A percentile compares a stretch with the other conserved stretches of the same genome.
Evolutionary conservation across 2,888 invertebrate genomes (phyloP).

Genomic region (Hydriomena furcata): DNA sequence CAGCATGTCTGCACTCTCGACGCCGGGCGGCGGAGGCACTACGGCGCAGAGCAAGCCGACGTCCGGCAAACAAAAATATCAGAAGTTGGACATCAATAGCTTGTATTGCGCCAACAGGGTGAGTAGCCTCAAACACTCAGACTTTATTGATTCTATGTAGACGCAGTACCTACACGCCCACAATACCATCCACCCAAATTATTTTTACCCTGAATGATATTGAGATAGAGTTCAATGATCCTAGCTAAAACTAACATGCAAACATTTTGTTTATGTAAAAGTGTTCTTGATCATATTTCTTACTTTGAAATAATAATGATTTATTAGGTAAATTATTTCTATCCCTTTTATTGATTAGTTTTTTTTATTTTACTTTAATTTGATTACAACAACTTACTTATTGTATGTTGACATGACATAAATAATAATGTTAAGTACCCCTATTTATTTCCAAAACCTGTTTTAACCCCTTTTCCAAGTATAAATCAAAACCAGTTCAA

Average conservation of each 20-base stretch:
- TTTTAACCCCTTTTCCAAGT: neutral
- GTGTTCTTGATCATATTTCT: neutral
- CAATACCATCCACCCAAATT: conserved; percentile 1
- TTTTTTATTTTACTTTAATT: too few relatives aligned
- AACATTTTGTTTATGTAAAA: neutral
- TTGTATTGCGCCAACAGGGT: conserved; percentile 95
- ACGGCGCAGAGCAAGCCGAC: conserved; percentile 83
- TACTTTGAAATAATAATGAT: neutral
- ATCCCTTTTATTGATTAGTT: too few relatives aligned
- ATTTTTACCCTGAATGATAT: conserved; percentile 12
- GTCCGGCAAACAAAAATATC: conserved; percentile 96
- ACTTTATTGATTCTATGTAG: conserved; percentile 12
- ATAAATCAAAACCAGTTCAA: neutral
- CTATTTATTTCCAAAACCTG: neutral
- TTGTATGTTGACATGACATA: neutral
- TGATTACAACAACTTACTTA: too few relatives aligned
- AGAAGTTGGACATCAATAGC: conserved; percentile 98
- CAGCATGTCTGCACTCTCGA: conserved; percentile 98
- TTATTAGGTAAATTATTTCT: neutral
- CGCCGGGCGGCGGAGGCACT: conserved; percentile 87
- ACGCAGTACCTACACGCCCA: conserved; percentile 10
- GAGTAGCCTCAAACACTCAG: conserved; percentile 63
- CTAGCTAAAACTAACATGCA: conserved; percentile 3
- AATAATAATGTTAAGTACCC: too few relatives aligned
- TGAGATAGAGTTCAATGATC: conserved; percentile 13